These are phyloP conservation scores for Hermodice carunculata DNA, from an alignment of 2,888 invertebrate genomes.

Conservation along the genomic window DNA sequence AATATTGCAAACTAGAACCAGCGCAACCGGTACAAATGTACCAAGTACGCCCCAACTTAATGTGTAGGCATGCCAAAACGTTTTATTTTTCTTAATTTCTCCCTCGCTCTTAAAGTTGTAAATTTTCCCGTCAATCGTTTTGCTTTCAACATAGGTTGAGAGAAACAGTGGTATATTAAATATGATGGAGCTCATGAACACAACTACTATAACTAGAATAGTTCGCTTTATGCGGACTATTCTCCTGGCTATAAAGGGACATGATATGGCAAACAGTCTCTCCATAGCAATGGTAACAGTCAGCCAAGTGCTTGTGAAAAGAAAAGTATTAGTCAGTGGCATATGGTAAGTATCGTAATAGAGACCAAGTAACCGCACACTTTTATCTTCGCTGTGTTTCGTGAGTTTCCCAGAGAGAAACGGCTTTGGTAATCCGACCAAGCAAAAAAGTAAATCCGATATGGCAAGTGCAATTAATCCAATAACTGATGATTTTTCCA, in stretches of 20 bases:
- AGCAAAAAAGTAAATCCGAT: constrained; percentile 77
- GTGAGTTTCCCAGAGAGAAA: constrained; percentile 52
- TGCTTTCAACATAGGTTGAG: too few species aligned
- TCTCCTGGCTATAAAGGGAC: constrained; percentile 74
- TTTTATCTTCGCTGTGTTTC: constrained; percentile 74
- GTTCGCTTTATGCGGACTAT: constrained; percentile 75
- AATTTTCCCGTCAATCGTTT: too few species aligned
- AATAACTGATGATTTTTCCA: constrained; percentile 84
- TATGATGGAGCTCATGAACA: constrained; percentile 77
- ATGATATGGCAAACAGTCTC: constrained; percentile 81
- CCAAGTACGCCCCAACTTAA: too few species aligned
- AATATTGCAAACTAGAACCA: too few species aligned
- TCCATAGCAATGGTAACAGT: constrained; percentile 81
- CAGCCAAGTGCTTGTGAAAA: constrained; percentile 82
- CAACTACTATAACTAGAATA: constrained; percentile 76
- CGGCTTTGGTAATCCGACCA: constrained; percentile 74
- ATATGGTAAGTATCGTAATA: constrained; percentile 55
- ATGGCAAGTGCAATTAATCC: constrained; percentile 81
- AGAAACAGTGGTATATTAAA: constrained; percentile 75
- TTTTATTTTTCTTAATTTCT: too few species aligned
- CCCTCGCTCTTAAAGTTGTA: too few species aligned
- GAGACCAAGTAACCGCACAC: constrained; percentile 50
- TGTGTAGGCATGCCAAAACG: too few species aligned
- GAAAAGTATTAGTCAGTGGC: constrained; percentile 62
- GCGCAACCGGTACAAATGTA: too few species aligned